Evolutionary conservation across 2,797 vertebrate genomes (phyloP).

Genomic region (Enteromius mattozi): DNA sequence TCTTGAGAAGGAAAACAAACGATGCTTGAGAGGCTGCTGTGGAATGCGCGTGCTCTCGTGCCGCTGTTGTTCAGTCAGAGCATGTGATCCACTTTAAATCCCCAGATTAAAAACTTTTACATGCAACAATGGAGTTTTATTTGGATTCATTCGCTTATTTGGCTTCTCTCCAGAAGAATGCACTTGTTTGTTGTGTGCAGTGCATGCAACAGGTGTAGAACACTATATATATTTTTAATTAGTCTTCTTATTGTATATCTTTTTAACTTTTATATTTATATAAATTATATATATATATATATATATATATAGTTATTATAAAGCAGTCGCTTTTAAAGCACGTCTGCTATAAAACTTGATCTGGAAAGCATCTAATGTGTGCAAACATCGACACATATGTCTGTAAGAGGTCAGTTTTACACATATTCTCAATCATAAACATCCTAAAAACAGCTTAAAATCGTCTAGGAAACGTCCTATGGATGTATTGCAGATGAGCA

Average conservation of each 20-base stretch:
- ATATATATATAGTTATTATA: too few relatives aligned
- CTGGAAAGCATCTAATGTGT: background rate
- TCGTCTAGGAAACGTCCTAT: background rate
- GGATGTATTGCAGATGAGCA: background rate
- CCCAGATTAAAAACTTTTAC: conserved; percentile 73
- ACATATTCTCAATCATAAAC: background rate
- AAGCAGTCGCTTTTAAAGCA: background rate
- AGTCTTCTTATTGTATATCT: too few relatives aligned
- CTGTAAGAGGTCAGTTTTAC: background rate
- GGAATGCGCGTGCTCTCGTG: conserved; percentile 54
- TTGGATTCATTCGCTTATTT: conserved; percentile 61
- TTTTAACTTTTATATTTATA: background rate
- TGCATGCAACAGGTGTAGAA: conserved; percentile 10
- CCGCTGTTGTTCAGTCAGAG: conserved; percentile 57
- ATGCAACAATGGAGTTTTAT: conserved; percentile 72
- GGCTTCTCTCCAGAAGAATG: background rate
- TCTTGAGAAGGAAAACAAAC: conserved; percentile 9
- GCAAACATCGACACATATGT: background rate
- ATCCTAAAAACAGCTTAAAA: background rate
- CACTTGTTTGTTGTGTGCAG: background rate
- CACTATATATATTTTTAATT: too few relatives aligned
- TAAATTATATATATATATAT: background rate
- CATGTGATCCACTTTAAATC: conserved; percentile 80
- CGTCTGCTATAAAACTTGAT: background rate
- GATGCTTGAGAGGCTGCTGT: conserved; percentile 28